Evolutionary conservation across 2,888 invertebrate genomes (phyloP).

Genomic region (Pterostichus niger): DNA sequence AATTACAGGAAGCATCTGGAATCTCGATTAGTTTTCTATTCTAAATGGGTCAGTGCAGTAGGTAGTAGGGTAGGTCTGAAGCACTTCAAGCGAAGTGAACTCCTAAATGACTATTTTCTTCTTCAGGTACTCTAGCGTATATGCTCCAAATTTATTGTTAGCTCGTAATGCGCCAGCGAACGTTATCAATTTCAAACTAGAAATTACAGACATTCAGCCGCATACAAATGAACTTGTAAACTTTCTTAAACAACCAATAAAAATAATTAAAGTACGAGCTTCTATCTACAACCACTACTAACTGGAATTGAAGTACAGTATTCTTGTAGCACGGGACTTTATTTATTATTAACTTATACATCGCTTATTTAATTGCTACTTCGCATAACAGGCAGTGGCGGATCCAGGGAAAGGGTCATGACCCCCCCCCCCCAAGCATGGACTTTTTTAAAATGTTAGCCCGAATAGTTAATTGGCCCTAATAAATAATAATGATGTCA

Average conservation of each 20-base stretch:
- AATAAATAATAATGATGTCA: too few species aligned
- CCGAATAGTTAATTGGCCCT: too few species aligned
- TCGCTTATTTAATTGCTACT: too few species aligned
- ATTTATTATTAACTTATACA: too few species aligned
- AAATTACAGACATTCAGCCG: constrained; percentile 35
- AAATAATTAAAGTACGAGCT: constrained; percentile 32
- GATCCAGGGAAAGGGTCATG: too few species aligned
- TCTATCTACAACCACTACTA: neutral
- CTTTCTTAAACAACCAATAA: constrained; percentile 50
- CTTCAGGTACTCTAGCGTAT: constrained; percentile 27
- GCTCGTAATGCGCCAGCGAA: constrained; percentile 38
- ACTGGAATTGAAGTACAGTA: neutral
- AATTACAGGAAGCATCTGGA: constrained; percentile 24
- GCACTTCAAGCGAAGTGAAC: constrained; percentile 38
- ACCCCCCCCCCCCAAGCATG: too few species aligned
- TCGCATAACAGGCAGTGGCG: too few species aligned
- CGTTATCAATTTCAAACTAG: constrained; percentile 52
- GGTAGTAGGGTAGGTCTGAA: neutral
- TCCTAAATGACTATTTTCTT: constrained; percentile 53
- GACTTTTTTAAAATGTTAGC: too few species aligned
- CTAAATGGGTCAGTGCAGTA: constrained; percentile 1
- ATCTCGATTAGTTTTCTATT: constrained; percentile 23
- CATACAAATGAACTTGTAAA: constrained; percentile 52
- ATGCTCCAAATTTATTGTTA: constrained; percentile 39
- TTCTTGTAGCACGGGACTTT: neutral